A percentile compares a stretch with the other conserved stretches of the same genome.
Conservation (phyloP, 2,797 vertebrate species). For the Spinibarbus caldwelli region DNA sequence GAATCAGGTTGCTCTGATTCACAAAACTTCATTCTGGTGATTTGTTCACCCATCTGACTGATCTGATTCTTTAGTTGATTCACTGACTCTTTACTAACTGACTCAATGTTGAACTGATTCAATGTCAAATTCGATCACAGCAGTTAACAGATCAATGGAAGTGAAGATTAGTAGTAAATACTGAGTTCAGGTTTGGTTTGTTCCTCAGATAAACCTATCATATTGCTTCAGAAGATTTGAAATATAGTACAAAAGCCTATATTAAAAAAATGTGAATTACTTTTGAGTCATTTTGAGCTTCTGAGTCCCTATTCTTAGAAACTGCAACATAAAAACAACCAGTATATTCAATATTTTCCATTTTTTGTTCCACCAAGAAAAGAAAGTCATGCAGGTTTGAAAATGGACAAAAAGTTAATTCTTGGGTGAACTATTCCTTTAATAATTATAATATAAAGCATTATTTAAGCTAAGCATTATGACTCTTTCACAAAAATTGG, state of each 20-base stretch:
- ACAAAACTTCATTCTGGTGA: not conserved
- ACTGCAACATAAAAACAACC: not conserved
- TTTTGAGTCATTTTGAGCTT: not conserved
- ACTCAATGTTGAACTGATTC: not conserved
- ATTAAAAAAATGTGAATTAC: not conserved
- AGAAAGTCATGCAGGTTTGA: not conserved
- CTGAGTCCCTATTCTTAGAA: not conserved
- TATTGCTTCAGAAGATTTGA: no score
- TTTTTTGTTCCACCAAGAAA: not conserved
- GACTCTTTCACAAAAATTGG: not conserved
- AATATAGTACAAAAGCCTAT: not conserved
- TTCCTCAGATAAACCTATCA: no score
- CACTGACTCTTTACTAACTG: not conserved
- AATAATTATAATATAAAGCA: not conserved
- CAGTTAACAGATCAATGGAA: no score
- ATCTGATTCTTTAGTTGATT: not conserved
- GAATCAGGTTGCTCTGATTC: not conserved
- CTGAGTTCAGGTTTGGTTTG: no score
- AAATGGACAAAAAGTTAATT: no score
- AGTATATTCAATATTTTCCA: not conserved
- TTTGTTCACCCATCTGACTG: not conserved
- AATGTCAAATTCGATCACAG: not conserved
- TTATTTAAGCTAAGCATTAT: not conserved
- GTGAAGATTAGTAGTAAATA: no score
- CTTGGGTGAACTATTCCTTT: not conserved